Conservation (phyloP, 2,797 vertebrate genomes). For the Gymnothorax javanicus region DNA sequence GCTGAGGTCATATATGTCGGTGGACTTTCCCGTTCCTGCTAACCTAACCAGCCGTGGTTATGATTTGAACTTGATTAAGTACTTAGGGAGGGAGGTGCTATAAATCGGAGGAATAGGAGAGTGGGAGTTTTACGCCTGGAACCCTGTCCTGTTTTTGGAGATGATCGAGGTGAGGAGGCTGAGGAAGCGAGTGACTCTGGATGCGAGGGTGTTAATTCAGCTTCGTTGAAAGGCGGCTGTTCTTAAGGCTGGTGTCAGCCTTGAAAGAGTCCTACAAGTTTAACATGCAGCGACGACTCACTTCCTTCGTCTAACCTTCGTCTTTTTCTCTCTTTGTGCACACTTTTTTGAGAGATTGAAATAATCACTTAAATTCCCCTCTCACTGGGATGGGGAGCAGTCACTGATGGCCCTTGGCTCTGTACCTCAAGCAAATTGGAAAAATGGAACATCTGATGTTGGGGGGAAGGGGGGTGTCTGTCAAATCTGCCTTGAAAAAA, state of each 20-base stretch:
- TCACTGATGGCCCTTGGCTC: not conserved
- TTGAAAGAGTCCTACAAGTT: not conserved
- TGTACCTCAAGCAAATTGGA: not conserved
- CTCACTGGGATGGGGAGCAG: not conserved
- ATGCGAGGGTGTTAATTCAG: not conserved
- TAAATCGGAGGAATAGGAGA: not conserved
- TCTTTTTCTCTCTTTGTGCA: not conserved
- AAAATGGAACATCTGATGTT: not conserved
- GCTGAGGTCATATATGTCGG: not conserved
- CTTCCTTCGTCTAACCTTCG: not conserved
- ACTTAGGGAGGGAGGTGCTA: not conserved
- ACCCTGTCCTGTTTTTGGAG: conserved; percentile 23
- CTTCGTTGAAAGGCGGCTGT: not conserved
- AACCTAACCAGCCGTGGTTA: not conserved
- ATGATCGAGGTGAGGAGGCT: conserved; percentile 11
- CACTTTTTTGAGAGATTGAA: not conserved
- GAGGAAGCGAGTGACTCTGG: conserved; percentile 10
- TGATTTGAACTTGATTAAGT: conserved; percentile 25
- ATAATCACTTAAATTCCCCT: not conserved
- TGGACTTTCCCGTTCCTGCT: conserved; percentile 3
- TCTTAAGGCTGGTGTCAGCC: not conserved
- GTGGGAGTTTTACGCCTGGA: conserved; percentile 2
- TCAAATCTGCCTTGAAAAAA: not conserved
- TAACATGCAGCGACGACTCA: not conserved
- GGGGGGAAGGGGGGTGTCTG: not conserved